Conservation (phyloP, 2,113 vertebrate genomes). For the Meleagris gallopavo region DNA sequence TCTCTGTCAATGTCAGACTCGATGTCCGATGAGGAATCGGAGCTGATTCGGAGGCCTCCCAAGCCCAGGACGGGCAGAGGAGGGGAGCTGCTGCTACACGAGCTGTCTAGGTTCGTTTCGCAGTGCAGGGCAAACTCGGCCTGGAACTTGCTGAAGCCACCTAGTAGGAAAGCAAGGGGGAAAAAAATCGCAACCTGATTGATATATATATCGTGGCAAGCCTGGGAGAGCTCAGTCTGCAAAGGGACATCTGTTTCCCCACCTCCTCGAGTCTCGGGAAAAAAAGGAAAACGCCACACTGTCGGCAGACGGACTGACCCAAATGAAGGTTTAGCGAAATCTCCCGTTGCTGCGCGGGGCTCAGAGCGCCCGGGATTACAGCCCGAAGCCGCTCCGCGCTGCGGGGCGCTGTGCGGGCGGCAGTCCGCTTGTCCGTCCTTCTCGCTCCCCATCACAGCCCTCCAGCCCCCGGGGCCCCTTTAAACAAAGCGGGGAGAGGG, state of each 20-base stretch:
- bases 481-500: neutral
- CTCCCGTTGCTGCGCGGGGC: neutral
- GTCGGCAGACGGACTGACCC: neutral
- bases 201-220: neutral
- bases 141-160: conserved; percentile 96
- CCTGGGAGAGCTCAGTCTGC: neutral
- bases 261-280: neutral
- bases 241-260: neutral
- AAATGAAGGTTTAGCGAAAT: conserved; percentile 4
- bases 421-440: neutral
- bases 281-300: neutral
- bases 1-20: conserved; percentile 94
- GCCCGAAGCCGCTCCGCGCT: neutral
- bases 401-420: neutral
- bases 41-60: conserved; percentile 94
- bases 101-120: conserved; percentile 92
- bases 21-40: conserved; percentile 93
- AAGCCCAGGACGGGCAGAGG: conserved; percentile 91
- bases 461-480: neutral
- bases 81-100: conserved; percentile 86
- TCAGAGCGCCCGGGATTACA: neutral
- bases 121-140: conserved; percentile 89
- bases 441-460: neutral
- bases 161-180: conserved; percentile 72
- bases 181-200: conserved; percentile 31